Evolutionary conservation across 2,113 vertebrate genomes (phyloP).

Genomic region (Todiramphus chloris): DNA sequence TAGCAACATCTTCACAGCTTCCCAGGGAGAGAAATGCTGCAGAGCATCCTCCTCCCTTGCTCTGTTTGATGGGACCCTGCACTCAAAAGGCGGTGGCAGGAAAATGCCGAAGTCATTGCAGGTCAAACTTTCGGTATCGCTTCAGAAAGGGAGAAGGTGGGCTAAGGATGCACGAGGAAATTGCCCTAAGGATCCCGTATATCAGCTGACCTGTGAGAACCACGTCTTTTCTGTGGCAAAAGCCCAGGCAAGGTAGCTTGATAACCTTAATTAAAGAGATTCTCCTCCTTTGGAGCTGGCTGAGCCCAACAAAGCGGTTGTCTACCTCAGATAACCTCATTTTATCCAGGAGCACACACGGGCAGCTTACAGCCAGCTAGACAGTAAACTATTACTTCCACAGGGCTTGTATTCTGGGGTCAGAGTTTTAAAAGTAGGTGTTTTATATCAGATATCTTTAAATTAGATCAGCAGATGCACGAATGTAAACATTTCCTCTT

Average conservation of each 20-base stretch:
- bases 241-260: not conserved
- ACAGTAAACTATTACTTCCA: fast-evolving
- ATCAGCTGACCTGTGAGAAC: not conserved
- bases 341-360: not conserved
- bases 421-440: not conserved
- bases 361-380: not conserved
- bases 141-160: not conserved
- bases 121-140: not conserved
- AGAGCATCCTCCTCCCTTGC: not conserved
- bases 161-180: fast-evolving
- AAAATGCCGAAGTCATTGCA: fast-evolving
- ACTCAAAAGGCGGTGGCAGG: not conserved
- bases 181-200: not conserved
- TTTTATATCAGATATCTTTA: not conserved
- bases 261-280: not conserved
- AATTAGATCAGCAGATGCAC: not conserved
- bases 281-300: not conserved
- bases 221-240: not conserved
- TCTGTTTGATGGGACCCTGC: not conserved
- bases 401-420: fast-evolving
- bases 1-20: not conserved
- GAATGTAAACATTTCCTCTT: not conserved
- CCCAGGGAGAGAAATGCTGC: not conserved
- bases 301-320: not conserved
- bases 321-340: not conserved